Base-by-base conservation (phyloP, 2,888 invertebrate genomes). In the Ryuthela nishihirai region DNA sequence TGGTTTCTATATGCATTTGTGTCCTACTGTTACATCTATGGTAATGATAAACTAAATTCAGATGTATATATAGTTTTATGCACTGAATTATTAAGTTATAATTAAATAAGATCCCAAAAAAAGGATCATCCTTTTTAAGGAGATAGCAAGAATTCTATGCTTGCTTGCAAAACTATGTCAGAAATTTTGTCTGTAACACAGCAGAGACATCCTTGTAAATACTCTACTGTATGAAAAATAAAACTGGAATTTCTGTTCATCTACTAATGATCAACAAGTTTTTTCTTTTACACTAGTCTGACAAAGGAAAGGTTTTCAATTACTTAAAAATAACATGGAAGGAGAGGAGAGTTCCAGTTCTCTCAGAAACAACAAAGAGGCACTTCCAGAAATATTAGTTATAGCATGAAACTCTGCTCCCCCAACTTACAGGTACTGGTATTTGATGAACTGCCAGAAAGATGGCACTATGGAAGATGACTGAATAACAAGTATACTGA, bases 341-440 rank as follows among this genome's bases (percentile, higher is more conserved):
- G 45, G 39, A 45, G 35, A 53, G 45, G 40, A 46, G 40, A 53
- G 40, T 45, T 45, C 32, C 45, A 45, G 34, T 32, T 53, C 44
- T 53, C 34, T 40, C 40, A 46, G 25, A n/a, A 45, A 43, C 9
- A 40, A 9, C 38, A 46, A 39, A 40, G 53, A 53, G 53, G 53
- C 53, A 53, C 53, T 53, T 53, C 45, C 32, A 40, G 43, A 50
- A 26, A 42, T 36, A 36, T 36, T n/a, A n/a, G 36, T 53, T 45
- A 43, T 34, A 39, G 17, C 40, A 23, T 53, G 53, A 53, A 53
- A 53, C 44, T 53, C 53, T 53, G 20, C 53, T 53, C 45, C 40
- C 45, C 45, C 34, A 38, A 45, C 20, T 26, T 39, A 53, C 53
- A 53, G 53, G 53, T 53, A 53, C 45, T 53, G 45, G 45, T 39